These are phyloP conservation scores for Drosophila flavopinicola DNA, from an alignment of 2,888 invertebrate genomes.

Conservation along the genomic window DNA sequence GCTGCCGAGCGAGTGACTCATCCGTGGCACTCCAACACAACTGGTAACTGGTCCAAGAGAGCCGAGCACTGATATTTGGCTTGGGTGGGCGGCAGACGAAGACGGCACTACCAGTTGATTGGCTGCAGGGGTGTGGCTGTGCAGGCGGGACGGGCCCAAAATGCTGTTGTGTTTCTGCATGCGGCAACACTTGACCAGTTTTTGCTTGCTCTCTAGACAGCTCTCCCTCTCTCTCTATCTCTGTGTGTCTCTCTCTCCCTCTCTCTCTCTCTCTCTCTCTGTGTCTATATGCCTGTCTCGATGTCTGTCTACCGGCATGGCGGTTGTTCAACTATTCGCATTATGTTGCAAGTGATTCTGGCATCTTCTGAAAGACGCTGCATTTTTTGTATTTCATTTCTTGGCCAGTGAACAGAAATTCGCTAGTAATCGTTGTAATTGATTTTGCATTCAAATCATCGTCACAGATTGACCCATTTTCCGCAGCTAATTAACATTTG, in stretches of 20 bases:
- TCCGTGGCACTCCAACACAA: constrained; percentile 30
- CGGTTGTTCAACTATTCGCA: constrained; percentile 52
- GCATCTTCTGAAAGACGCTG: constrained; percentile 12
- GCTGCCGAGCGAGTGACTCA: constrained; percentile 61
- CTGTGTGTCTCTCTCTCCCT: background rate
- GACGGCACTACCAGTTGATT: constrained; percentile 28
- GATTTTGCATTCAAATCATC: constrained; percentile 36
- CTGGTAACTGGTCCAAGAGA: constrained; percentile 42
- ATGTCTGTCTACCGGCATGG: constrained; percentile 36
- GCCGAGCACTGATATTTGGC: constrained; percentile 16
- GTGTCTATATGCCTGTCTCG: too few species aligned
- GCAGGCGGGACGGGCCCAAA: constrained; percentile 56
- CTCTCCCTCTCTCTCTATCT: background rate
- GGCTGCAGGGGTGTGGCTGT: constrained; percentile 39
- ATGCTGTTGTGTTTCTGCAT: constrained; percentile 19
- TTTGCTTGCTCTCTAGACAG: constrained; percentile 10
- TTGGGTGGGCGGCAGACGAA: constrained; percentile 41
- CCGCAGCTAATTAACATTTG: constrained; percentile 76
- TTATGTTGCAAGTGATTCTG: constrained; percentile 60
- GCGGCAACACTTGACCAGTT: constrained; percentile 53
- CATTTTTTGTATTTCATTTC: constrained; percentile 14
- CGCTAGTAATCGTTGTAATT: constrained; percentile 45
- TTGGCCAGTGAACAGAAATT: constrained; percentile 34
- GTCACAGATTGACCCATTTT: constrained; percentile 67
- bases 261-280: background rate